Evolutionary conservation across 2,797 vertebrate genomes (phyloP), one percentile per base, ranked within the genome.

Genomic region (Pangasius mekongensis): DNA sequence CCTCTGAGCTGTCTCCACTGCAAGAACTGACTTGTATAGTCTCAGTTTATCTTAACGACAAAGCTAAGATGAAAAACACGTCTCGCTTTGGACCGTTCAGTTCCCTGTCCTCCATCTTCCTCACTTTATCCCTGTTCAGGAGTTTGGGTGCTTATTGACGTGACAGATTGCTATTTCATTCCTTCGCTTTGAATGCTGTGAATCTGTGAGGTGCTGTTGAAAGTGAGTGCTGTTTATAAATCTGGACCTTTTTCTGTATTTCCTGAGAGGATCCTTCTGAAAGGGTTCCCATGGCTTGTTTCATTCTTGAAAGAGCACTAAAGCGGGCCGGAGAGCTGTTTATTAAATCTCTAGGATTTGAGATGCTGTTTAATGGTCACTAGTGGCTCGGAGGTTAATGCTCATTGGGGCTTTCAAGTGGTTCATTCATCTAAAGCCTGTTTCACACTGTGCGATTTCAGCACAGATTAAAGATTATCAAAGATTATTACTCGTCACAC

Each of bases 21-120:
- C 81, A 83, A 83, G 81, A 83, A n/a, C 58, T 22, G 27, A 52
- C 82, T 52, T 67, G 82, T 47, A 18, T 43, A 7, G 64, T 49
- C 8, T 47, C 39, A 1, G 36, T 49, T n/a, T 83, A 47, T n/a
- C 56, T n/a, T 49, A 2, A n/a, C 18, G 10, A 56, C 56, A 39
- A 43, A 43, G 36, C 9, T 27, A 3, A 43, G 60, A 1, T 3
- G 7, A 8, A 11, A 24, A 33, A 52, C 74, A 4, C n/a, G 8
- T 36, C 77, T 36, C 16, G 36, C 14, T 77, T 54, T 76, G 22
- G 43, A 49, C 73, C 18, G 3, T 10, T 36, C 5, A 3, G 33
- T 27, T 39, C 11, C 30, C 22, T 43, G 18, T 43, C 77, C 52
- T 54, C 49, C 47, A 24, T 22, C 27, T 36, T 58, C 27, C 14